Percentiles rank a stretch among this genome's conserved stretches.
These are phyloP conservation scores for Scolopax mira DNA, from an alignment of 2,113 vertebrate species.

Conservation along the genomic window DNA sequence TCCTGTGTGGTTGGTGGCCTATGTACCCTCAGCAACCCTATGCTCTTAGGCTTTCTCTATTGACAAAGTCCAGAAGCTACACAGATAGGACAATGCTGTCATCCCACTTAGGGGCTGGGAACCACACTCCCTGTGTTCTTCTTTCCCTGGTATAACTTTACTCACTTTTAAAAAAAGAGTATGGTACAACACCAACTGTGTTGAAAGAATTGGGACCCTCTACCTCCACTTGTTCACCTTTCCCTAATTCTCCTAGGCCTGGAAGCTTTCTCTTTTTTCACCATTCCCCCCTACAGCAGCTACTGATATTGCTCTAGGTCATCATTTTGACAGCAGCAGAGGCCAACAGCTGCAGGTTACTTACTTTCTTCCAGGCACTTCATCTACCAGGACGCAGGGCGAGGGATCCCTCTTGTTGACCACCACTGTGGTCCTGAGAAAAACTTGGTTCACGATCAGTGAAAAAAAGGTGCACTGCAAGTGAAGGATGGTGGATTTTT, in stretches of 20 bases:
- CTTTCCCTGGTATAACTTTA: neutral
- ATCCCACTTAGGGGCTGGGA: neutral
- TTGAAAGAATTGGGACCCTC: neutral
- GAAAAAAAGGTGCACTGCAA: neutral
- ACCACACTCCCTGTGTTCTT: neutral
- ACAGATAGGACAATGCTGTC: neutral
- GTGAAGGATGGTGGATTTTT: neutral
- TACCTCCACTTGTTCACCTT: neutral
- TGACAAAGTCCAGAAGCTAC: neutral
- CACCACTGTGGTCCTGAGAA: neutral
- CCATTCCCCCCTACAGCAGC: neutral
- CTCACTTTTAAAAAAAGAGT: neutral
- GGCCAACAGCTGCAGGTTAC: neutral
- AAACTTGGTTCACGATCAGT: neutral
- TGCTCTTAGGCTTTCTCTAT: neutral
- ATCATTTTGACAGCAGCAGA: neutral
- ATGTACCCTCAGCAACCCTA: neutral
- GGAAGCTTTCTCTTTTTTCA: neutral
- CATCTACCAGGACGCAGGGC: accelerated
- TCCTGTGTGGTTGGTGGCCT: neutral
- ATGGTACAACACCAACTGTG: neutral
- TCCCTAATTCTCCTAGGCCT: neutral
- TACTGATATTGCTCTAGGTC: neutral
- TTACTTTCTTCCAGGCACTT: neutral
- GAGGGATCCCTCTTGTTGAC: neutral